These are phyloP conservation scores for Eupithecia subumbrata DNA, from an alignment of 2,888 invertebrate genomes.

Conservation along the genomic window DNA sequence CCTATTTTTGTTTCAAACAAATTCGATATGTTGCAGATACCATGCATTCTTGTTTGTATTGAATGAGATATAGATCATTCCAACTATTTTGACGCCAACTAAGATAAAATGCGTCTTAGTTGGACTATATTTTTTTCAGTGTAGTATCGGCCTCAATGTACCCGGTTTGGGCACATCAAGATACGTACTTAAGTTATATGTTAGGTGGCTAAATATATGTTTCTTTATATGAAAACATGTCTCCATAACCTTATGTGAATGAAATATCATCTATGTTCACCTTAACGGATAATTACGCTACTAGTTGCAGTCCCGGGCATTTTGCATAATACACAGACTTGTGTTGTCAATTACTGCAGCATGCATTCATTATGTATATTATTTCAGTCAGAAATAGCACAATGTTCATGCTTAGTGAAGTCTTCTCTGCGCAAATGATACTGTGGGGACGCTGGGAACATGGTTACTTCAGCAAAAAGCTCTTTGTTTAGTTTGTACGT, in stretches of 20 bases:
- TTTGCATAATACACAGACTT: conserved; percentile 36
- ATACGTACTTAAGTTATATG: no score
- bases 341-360: conserved; percentile 24
- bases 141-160: no score
- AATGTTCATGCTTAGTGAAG: background rate
- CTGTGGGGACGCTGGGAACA: background rate
- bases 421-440: background rate
- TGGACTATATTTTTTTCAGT: no score
- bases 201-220: background rate
- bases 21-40: no score
- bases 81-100: no score
- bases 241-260: background rate
- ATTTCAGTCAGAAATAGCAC: background rate
- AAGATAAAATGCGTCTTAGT: no score
- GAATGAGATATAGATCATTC: no score
- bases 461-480: background rate
- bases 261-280: background rate
- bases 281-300: conserved; percentile 18
- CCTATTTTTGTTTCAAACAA: no score
- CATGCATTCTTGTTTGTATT: no score
- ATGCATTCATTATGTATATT: conserved; percentile 2
- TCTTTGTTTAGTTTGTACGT: background rate
- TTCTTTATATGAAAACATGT: no score
- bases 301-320: conserved; percentile 38
- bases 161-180: no score